Percentiles rank a stretch among this genome's conserved stretches.
phyloP scores from a whole-genome alignment of 2,113 vertebrate genomes.

The Gobiocypris rarus region DNA sequence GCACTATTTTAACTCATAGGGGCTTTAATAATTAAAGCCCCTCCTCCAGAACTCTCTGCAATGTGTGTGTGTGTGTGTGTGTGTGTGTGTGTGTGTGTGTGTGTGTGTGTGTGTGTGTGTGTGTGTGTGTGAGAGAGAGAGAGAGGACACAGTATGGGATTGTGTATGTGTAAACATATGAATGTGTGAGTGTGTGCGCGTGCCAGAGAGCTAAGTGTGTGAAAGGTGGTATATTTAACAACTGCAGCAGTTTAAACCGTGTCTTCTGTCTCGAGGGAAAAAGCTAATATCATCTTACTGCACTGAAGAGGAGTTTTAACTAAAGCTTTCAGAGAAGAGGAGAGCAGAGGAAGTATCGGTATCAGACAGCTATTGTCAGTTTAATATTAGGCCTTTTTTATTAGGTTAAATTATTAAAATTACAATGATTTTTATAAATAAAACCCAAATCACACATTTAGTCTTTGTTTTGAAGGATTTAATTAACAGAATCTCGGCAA shows the following conservation, averaged over 20 bases:
- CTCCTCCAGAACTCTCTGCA: neutral
- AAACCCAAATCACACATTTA: neutral
- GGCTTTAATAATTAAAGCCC: neutral
- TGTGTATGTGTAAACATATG: slow-evolving; percentile 27
- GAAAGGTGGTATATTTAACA: slow-evolving; percentile 5
- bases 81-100: slow-evolving; percentile 21
- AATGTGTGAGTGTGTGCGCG: slow-evolving; percentile 17
- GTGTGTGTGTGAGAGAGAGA: slow-evolving; percentile 11
- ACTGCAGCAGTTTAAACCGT: neutral
- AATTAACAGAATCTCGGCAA: neutral
- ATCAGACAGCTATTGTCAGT: neutral
- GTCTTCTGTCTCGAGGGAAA: neutral
- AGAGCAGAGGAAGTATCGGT: neutral
- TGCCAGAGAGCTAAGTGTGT: slow-evolving; percentile 15
- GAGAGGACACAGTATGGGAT: neutral
- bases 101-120: slow-evolving; percentile 1
- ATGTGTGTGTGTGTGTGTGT: slow-evolving; percentile 17
- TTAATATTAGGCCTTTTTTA: neutral
- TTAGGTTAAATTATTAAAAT: neutral
- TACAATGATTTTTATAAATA: neutral
- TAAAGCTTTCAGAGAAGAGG: neutral
- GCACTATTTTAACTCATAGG: neutral
- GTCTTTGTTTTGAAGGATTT: neutral
- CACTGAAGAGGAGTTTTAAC: neutral
- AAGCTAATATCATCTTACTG: neutral